Conservation (phyloP, 2,113 vertebrate genomes). For the Spea bombifrons region DNA sequence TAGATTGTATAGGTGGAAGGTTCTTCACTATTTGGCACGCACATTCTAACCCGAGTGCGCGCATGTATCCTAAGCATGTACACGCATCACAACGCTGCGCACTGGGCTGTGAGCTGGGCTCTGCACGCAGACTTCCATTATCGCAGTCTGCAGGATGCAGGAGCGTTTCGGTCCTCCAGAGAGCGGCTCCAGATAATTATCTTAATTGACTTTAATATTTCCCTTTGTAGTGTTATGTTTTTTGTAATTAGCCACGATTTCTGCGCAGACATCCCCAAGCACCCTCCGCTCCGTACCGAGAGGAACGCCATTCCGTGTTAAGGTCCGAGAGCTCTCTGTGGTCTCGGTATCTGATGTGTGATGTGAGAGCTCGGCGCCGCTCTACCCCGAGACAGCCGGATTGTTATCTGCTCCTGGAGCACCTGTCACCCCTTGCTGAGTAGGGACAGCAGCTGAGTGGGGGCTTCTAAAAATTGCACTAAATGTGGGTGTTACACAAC, state of each 20-base stretch:
- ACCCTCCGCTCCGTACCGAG: not conserved
- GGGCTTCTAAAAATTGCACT: not conserved
- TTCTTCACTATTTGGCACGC: not conserved
- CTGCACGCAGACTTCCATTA: constrained; percentile 9
- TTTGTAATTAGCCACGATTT: constrained; percentile 38
- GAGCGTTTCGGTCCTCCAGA: constrained; percentile 20
- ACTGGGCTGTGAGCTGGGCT: not conserved
- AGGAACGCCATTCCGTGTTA: not conserved
- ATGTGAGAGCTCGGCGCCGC: not conserved
- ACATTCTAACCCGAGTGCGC: not conserved
- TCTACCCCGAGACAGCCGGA: not conserved
- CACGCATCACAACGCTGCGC: not conserved
- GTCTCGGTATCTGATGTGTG: not conserved
- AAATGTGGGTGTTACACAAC: not conserved
- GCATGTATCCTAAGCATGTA: not conserved
- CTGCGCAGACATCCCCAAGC: constrained; percentile 21
- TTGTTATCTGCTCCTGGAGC: constrained; percentile 12
- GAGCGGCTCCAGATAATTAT: constrained; percentile 42
- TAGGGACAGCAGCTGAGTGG: not conserved
- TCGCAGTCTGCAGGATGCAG: constrained; percentile 30
- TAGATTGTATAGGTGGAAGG: too few species aligned
- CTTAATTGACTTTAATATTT: constrained; percentile 49
- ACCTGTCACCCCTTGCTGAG: constrained; percentile 2
- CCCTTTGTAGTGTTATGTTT: constrained; percentile 35
- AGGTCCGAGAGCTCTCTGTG: not conserved